Conservation (phyloP, 2,113 vertebrate species). For the Eolophus roseicapilla region DNA sequence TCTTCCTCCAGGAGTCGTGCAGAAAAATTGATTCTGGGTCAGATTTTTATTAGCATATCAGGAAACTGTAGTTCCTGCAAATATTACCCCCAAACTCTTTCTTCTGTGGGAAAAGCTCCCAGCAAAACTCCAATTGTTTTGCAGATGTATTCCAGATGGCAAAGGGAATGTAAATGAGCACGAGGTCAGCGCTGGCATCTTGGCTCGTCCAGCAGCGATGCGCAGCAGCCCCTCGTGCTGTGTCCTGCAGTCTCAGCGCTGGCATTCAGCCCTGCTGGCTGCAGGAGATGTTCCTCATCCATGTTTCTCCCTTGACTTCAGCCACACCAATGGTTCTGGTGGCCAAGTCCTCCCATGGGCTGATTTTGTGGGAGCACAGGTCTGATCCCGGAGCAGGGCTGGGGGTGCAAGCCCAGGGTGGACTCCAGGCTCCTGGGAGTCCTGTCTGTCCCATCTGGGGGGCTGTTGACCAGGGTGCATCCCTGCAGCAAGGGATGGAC, state of each 20-base stretch:
- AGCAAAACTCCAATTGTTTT: not conserved
- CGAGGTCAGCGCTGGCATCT: not conserved
- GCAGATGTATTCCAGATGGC: not conserved
- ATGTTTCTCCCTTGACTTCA: rapidly evolving
- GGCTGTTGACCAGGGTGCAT: not conserved
- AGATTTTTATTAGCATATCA: not conserved
- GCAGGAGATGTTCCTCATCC: rapidly evolving
- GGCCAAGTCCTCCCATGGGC: not conserved
- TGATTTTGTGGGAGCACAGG: not conserved
- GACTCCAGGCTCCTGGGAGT: not conserved
- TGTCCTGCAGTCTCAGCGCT: rapidly evolving
- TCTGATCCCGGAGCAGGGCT: not conserved
- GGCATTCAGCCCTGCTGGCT: rapidly evolving
- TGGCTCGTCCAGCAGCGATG: rapidly evolving
- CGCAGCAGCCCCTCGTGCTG: rapidly evolving
- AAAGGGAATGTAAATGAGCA: not conserved
- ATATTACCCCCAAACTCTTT: not conserved
- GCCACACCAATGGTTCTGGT: not conserved
- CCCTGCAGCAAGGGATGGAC: not conserved
- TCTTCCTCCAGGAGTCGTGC: not conserved
- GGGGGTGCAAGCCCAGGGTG: rapidly evolving
- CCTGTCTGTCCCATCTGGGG: not conserved
- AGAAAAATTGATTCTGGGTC: not conserved
- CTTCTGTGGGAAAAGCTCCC: not conserved
- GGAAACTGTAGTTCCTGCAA: not conserved